phyloP scores from a whole-genome alignment of 2,888 invertebrate species.

The Drosophila mercatorum region DNA sequence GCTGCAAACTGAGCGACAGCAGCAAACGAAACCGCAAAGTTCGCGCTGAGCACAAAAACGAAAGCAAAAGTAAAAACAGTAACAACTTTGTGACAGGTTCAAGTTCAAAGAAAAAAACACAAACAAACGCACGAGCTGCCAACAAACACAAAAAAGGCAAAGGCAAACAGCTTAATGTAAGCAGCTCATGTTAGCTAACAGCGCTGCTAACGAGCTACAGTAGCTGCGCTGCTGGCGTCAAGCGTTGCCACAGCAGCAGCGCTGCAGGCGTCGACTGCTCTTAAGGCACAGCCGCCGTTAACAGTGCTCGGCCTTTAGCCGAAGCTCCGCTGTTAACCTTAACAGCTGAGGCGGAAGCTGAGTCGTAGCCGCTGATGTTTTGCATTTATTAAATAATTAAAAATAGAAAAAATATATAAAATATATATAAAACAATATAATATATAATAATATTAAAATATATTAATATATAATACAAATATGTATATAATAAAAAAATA shows the following conservation, averaged over 20 bases:
- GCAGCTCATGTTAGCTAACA: constrained; percentile 34
- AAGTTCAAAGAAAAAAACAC: constrained; percentile 66
- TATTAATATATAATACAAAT: too few relatives aligned
- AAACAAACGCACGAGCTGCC: constrained; percentile 4
- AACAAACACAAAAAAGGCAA: constrained; percentile 14
- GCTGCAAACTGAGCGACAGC: neutral
- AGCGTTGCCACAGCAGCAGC: neutral
- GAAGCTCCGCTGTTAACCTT: constrained; percentile 1
- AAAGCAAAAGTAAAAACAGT: constrained; percentile 15
- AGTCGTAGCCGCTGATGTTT: constrained; percentile 2
- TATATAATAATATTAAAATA: too few relatives aligned
- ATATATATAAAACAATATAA: neutral
- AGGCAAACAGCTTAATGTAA: neutral
- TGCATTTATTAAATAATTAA: neutral
- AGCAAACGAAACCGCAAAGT: constrained; percentile 38
- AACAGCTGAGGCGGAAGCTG: constrained; percentile 34
- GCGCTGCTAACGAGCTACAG: neutral
- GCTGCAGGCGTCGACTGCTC: neutral
- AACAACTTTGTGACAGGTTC: constrained; percentile 49
- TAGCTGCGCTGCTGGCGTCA: constrained; percentile 7
- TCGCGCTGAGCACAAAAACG: constrained; percentile 33
- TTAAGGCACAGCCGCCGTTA: constrained; percentile 1
- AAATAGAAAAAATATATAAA: neutral
- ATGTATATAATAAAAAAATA: too few relatives aligned
- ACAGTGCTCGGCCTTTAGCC: constrained; percentile 1